Evolutionary conservation across 1,140 invertebrate genomes (phyloP).

Genomic region (Bombus consobrinus): DNA sequence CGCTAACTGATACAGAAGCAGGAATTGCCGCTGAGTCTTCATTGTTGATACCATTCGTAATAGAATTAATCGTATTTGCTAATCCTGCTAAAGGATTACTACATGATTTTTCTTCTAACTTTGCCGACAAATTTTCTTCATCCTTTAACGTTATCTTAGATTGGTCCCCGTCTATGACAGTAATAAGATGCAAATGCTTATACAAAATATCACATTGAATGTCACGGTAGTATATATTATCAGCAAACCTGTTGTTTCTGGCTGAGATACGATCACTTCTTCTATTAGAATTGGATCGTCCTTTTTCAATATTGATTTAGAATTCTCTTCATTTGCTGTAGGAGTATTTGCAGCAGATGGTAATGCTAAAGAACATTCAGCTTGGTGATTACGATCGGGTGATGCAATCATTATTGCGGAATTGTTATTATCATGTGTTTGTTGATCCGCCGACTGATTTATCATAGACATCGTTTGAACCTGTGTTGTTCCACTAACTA

Average conservation of each 20-base stretch:
- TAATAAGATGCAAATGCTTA: not conserved
- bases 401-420: conserved; percentile 67
- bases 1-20: conserved; percentile 69
- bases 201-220: not conserved
- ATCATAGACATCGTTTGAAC: conserved; percentile 75
- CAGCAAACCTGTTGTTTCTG: conserved; percentile 58
- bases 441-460: conserved; percentile 59
- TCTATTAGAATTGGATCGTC: conserved; percentile 61
- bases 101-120: conserved; percentile 76
- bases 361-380: conserved; percentile 70
- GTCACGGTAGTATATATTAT: not conserved
- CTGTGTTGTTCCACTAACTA: conserved; percentile 74
- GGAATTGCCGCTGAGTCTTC: conserved; percentile 67
- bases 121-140: conserved; percentile 57
- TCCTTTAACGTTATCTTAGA: conserved; percentile 67
- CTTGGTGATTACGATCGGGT: conserved; percentile 67
- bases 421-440: conserved; percentile 65
- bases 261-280: conserved; percentile 28
- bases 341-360: conserved; percentile 59
- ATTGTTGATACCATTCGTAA: conserved; percentile 76
- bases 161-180: conserved; percentile 65
- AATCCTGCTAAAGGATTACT: conserved; percentile 79
- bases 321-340: conserved; percentile 60
- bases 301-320: conserved; percentile 66
- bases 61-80: conserved; percentile 80